These are phyloP conservation scores for Mantis religiosa DNA, from an alignment of 2,888 invertebrate species.

Conservation along the genomic window DNA sequence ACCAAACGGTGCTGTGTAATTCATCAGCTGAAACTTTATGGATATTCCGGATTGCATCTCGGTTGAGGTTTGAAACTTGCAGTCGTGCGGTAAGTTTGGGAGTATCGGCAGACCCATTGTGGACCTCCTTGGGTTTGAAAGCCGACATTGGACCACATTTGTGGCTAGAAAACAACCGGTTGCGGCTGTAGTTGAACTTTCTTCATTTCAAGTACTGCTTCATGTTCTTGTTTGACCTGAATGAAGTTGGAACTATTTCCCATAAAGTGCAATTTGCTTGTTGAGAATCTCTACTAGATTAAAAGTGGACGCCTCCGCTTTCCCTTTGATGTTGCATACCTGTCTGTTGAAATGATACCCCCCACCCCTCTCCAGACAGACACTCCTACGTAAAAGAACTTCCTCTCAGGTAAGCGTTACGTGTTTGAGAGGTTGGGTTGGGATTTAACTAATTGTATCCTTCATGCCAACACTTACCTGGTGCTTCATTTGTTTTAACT, in stretches of 20 bases:
- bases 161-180: neutral
- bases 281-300: neutral
- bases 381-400: neutral
- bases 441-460: neutral
- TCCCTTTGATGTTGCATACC: neutral
- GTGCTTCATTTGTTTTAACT: neutral
- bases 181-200: neutral
- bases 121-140: too few species aligned
- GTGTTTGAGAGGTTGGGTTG: neutral
- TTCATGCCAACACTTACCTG: neutral
- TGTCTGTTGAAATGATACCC: neutral
- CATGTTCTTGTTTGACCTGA: neutral
- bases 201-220: neutral
- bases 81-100: too few species aligned
- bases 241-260: neutral
- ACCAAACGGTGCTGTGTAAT: too few species aligned
- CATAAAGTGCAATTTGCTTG: neutral
- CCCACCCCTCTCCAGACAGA: too few species aligned
- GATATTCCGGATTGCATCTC: too few species aligned
- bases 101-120: too few species aligned
- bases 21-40: too few species aligned
- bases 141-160: too few species aligned
- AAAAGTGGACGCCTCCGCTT: neutral
- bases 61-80: too few species aligned
- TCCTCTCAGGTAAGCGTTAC: neutral